These are phyloP conservation scores for Oikopleura dioica DNA, from an alignment of 23 tunicate genomes.

Conservation along the genomic window DNA sequence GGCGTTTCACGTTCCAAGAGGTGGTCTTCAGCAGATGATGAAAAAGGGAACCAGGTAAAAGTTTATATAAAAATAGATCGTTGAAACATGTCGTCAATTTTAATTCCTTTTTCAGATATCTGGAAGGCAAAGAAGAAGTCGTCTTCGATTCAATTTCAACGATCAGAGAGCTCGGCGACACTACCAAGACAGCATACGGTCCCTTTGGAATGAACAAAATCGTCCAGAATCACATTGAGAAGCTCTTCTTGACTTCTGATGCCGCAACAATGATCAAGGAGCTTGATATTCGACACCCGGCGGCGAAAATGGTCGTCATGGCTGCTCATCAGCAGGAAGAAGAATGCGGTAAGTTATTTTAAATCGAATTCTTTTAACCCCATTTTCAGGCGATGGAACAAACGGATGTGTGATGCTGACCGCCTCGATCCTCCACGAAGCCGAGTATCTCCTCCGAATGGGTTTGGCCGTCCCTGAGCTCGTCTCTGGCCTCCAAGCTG, in stretches of 20 bases:
- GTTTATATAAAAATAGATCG: too few species aligned
- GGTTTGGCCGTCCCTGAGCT: constrained; percentile 83
- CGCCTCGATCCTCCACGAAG: constrained; percentile 52
- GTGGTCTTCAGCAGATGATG: background rate
- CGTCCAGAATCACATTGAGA: constrained; percentile 97
- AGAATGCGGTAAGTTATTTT: constrained; percentile 43
- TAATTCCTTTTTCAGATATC: too few species aligned
- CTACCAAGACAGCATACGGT: constrained; percentile 4
- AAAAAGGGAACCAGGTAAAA: constrained; percentile 11
- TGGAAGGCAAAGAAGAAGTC: constrained; percentile 14
- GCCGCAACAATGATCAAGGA: constrained; percentile 89
- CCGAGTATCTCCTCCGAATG: constrained; percentile 86
- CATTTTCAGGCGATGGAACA: constrained; percentile 64
- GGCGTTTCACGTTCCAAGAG: constrained; percentile 10
- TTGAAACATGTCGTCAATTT: too few species aligned
- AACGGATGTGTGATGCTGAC: constrained; percentile 36
- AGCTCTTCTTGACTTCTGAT: constrained; percentile 89
- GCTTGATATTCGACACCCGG: constrained; percentile 91
- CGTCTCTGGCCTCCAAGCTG: constrained; percentile 1
- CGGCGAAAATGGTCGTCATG: constrained; percentile 94
- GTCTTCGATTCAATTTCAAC: background rate
- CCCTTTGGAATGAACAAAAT: constrained; percentile 73
- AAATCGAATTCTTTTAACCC: background rate
- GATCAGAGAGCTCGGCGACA: constrained; percentile 7
- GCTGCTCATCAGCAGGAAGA: constrained; percentile 97